Base-by-base conservation (phyloP, 2,797 vertebrate genomes). In the Gallinago stenura region DNA sequence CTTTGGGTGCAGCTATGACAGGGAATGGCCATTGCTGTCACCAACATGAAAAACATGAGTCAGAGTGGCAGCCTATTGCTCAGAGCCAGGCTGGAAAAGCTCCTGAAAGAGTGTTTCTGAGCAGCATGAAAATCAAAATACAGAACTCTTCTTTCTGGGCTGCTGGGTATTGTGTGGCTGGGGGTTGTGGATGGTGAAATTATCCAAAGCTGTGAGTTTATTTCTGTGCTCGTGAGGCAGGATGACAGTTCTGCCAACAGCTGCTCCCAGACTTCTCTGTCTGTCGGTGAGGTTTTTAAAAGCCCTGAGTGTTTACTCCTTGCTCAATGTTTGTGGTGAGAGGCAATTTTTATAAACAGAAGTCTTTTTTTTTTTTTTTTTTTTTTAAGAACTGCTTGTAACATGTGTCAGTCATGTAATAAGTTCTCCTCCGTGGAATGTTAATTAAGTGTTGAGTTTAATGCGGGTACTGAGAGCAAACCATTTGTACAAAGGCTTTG, bases 291-390 rank as follows among this genome's bases (percentile, higher is more conserved):
- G 77, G 66, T 26, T 90, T 96, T 94, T 37, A 76, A 79, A 93
- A 79, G 46, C 90, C 50, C 33, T 1, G 6, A 75, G 61, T 81
- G 56, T 89, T 93, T 79, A 50, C 77, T 72, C 3, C 0, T 54
- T 87, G 76, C 72, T 71, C 50, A 87, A 0, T 61, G 16, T 71
- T 82, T 90, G 92, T 53, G 88, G 73, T 72, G 84, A 56, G 81
- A 54, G 45, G 77, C 50, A 13, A 22, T 81, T 88, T 91, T 90
- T 95, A 53, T 87, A 90, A 92, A 92, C 86, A 93, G 33, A 87
- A 75, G 56, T 43, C 12, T 7, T 53, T 21, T 8, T 33, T 7
- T 33, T 33, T 33, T 15, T 24, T 19, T 15, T 8, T 31, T 71
- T 16, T 35, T 64, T 78, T 71, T 68, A 57, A 87, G 75, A 61